Evolutionary conservation across 2,797 vertebrate genomes (phyloP), one percentile per base, ranked within the genome.

Genomic region (Melanogrammus aeglefinus): DNA sequence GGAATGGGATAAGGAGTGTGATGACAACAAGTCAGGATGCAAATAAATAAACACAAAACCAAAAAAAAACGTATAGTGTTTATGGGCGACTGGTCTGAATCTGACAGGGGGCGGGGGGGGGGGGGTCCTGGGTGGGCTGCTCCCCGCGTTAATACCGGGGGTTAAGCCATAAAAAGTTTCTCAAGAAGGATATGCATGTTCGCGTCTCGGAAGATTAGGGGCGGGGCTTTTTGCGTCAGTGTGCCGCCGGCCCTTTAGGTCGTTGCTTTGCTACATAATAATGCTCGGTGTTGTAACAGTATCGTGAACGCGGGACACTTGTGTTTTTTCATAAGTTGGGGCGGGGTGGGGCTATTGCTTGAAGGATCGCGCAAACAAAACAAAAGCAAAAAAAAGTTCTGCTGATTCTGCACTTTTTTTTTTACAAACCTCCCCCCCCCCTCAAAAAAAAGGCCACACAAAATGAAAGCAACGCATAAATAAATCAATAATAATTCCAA

Each of bases 271-370:
- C 91, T 57, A 57, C 47, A 57, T 91, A 88, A 88, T 86, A 87
- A 90, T 85, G 85, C 82, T 84, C 83, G 75, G 83, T 80, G 85
- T 85, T 75, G 81, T 86, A 86, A 88, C 84, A 89, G 85, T 85
- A 80, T 89, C 77, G 84, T 85, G 16, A 57, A 57, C 18, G 16
- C 18, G 47, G 47, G 18, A 57, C 5, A 57, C 47, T 5, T 57
- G 4, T 5, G 4, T 18, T 5, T 51, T 18, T 14, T 16, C 39
- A 18, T 51, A 51, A 51, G 47, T 57, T 90, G 87, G 86, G 77
- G 79, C 63, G 77, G 82, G 83, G 75, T 76, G 79, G 83, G 88
- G 85, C 86, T 94, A 94, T 95, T 94, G 94, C 94, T 94, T 80
- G 86, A 81, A 88, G 91, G 88, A 92, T 84, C 85, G 79, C 85